phyloP scores from a whole-genome alignment of 2,113 vertebrate genomes.

The Phalacrocorax aristotelis region DNA sequence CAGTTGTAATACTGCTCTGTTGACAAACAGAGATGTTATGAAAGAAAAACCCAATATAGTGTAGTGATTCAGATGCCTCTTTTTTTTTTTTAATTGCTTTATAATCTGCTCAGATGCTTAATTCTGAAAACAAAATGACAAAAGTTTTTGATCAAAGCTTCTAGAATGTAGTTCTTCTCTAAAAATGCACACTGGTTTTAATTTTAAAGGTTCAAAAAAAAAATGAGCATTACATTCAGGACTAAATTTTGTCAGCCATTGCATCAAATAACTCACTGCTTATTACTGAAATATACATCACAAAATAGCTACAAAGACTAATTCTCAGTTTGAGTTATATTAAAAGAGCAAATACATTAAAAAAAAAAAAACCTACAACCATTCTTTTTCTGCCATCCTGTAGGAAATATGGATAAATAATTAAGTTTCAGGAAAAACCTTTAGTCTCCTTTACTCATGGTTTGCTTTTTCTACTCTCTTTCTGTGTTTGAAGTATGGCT shows the following conservation, averaged over 20 bases:
- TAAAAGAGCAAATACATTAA: neutral
- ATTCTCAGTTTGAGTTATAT: neutral
- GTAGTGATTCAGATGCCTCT: slow-evolving; percentile 28
- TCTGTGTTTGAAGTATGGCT: neutral
- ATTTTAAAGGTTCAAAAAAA: neutral
- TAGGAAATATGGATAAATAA: slow-evolving; percentile 15
- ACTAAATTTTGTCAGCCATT: slow-evolving; percentile 13
- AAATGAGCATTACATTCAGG: neutral
- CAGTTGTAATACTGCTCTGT: slow-evolving; percentile 8
- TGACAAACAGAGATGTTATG: slow-evolving; percentile 46
- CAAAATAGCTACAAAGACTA: neutral
- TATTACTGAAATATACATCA: neutral
- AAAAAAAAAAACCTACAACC: neutral
- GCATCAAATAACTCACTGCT: neutral
- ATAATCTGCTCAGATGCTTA: slow-evolving; percentile 19
- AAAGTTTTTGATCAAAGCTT: neutral
- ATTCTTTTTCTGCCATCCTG: neutral
- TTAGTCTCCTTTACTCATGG: neutral
- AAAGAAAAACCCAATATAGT: slow-evolving; percentile 32
- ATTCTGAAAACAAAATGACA: slow-evolving; percentile 32
- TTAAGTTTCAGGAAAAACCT: neutral
- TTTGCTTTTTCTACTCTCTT: neutral
- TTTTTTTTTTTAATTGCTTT: slow-evolving; percentile 28
- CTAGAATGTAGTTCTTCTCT: slow-evolving; percentile 9
- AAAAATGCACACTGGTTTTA: neutral